Percentiles rank a stretch among this genome's conserved stretches.
Conservation (phyloP, 2,888 invertebrate species). For the Ferdinandea cuprea region DNA sequence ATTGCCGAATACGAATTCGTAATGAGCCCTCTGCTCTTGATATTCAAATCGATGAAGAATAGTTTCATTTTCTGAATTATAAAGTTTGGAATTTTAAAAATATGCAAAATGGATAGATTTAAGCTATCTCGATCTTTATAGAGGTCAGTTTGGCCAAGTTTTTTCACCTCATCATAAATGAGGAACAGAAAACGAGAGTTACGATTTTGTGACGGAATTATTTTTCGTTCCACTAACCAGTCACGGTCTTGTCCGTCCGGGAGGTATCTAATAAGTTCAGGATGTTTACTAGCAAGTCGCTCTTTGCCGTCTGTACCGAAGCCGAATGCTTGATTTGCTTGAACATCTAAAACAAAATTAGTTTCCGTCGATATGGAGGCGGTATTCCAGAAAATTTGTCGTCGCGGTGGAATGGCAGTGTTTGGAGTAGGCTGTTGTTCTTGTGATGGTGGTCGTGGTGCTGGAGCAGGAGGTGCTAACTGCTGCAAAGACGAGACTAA, state of each 20-base stretch:
- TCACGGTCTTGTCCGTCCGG: slow-evolving; percentile 87
- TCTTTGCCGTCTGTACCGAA: slow-evolving; percentile 84
- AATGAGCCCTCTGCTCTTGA: slow-evolving; percentile 82
- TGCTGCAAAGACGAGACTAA: slow-evolving; percentile 48
- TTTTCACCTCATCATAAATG: slow-evolving; percentile 85
- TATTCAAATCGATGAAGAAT: slow-evolving; percentile 82
- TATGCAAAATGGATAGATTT: slow-evolving; percentile 80
- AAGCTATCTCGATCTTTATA: slow-evolving; percentile 83
- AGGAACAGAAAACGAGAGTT: slow-evolving; percentile 86
- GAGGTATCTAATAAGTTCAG: slow-evolving; percentile 86
- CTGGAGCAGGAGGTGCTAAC: slow-evolving; percentile 31
- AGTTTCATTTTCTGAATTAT: slow-evolving; percentile 86
- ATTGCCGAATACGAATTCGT: slow-evolving; percentile 80
- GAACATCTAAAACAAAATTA: slow-evolving; percentile 85
- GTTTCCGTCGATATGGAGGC: slow-evolving; percentile 85
- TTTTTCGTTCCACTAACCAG: slow-evolving; percentile 85
- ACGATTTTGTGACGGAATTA: slow-evolving; percentile 86
- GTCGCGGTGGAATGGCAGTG: slow-evolving; percentile 76
- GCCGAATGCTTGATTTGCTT: slow-evolving; percentile 82
- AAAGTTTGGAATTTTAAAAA: slow-evolving; percentile 85
- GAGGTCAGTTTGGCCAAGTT: slow-evolving; percentile 85
- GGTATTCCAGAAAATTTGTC: slow-evolving; percentile 85
- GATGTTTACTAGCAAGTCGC: slow-evolving; percentile 86
- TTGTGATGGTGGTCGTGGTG: slow-evolving; percentile 50
- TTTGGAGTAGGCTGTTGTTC: slow-evolving; percentile 51